Evolutionary conservation across 2,797 vertebrate genomes (phyloP).

Genomic region (Chaetodon trifasciatus): DNA sequence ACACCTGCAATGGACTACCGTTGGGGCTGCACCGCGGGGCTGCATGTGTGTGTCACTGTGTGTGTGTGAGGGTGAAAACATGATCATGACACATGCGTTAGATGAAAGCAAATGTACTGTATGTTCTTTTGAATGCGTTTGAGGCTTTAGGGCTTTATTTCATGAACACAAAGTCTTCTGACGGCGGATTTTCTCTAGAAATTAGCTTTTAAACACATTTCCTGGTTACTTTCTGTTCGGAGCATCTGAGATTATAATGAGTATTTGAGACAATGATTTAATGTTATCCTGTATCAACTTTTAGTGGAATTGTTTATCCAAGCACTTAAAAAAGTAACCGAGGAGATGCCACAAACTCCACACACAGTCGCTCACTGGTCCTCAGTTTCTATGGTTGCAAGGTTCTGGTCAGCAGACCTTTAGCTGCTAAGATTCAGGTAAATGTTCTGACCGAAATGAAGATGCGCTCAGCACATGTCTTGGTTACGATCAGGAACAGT

Average conservation of each 20-base stretch:
- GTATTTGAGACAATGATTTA: neutral
- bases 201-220: neutral
- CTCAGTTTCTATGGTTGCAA: neutral
- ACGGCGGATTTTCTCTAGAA: neutral
- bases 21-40: neutral
- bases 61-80: slow-evolving; percentile 37
- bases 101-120: slow-evolving; percentile 3
- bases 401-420: neutral
- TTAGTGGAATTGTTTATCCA: neutral
- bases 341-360: no score
- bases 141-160: slow-evolving; percentile 4
- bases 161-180: neutral
- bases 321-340: neutral
- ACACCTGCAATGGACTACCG: slow-evolving; percentile 56
- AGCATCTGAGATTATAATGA: neutral
- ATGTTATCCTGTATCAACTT: neutral
- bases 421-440: neutral
- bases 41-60: neutral
- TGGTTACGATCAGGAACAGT: neutral
- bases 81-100: slow-evolving; percentile 11
- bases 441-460: neutral
- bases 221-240: neutral
- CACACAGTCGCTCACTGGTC: neutral
- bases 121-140: slow-evolving; percentile 20
- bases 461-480: no score